These are phyloP conservation scores for Ips nitidus DNA, from an alignment of 1,140 invertebrate species.

Conservation along the genomic window DNA sequence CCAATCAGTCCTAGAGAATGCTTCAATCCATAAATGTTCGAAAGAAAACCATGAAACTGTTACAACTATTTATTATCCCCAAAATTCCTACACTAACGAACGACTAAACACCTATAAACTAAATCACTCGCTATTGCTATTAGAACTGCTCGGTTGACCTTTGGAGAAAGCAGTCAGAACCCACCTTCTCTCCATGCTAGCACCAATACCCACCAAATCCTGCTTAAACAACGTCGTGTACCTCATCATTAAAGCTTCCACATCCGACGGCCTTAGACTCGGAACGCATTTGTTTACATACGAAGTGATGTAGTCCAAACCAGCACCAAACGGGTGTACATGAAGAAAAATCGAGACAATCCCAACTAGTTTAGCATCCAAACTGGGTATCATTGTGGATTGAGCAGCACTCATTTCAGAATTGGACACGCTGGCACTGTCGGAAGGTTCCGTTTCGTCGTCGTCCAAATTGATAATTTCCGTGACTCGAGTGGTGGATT, in stretches of 20 bases:
- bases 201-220: constrained; percentile 73
- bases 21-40: too few relatives aligned
- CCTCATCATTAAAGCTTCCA: constrained; percentile 72
- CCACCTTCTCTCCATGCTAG: constrained; percentile 78
- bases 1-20: too few relatives aligned
- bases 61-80: background rate
- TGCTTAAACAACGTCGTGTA: constrained; percentile 78
- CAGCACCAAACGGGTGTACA: constrained; percentile 85
- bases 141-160: background rate
- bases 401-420: constrained; percentile 17
- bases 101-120: too few relatives aligned
- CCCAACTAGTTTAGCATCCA: constrained; percentile 71
- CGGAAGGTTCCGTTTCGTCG: constrained; percentile 45
- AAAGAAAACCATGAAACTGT: too few relatives aligned
- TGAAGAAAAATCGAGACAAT: constrained; percentile 82
- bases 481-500: constrained; percentile 37
- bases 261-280: constrained; percentile 66
- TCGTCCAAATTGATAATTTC: constrained; percentile 49
- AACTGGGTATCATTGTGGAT: constrained; percentile 6
- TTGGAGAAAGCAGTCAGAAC: constrained; percentile 66
- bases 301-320: constrained; percentile 81
- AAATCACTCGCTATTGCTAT: too few relatives aligned
- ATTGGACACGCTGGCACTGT: constrained; percentile 33
- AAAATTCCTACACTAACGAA: background rate
- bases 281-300: constrained; percentile 77